phyloP scores from a whole-genome alignment of 2,888 invertebrate species.

The Drosophila pseudotalamancana region DNA sequence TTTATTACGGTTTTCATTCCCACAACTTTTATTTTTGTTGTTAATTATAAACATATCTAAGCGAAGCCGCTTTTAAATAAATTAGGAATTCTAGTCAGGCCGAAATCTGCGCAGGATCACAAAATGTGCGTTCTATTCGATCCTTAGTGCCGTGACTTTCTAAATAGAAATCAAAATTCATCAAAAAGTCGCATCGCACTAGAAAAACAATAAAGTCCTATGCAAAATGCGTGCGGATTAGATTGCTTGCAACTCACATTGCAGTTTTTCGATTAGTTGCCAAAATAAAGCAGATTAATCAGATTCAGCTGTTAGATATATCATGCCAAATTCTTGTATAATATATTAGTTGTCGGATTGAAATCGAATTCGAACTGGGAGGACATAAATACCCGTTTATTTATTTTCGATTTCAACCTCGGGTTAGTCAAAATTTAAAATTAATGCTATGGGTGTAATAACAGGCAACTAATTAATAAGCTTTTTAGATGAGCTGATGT shows the following conservation, averaged over 20 bases:
- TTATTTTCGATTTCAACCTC: constrained; percentile 16
- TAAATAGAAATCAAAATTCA: constrained; percentile 48
- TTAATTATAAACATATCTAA: constrained; percentile 33
- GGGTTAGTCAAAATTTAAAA: constrained; percentile 29
- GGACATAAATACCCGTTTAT: too few relatives aligned
- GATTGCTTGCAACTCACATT: constrained; percentile 29
- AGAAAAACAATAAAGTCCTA: constrained; percentile 33
- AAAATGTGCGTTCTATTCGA: constrained; percentile 24
- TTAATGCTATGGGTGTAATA: constrained; percentile 29
- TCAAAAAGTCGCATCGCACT: constrained; percentile 43
- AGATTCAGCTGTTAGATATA: constrained; percentile 39
- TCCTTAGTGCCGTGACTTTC: constrained; percentile 36
- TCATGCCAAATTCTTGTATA: constrained; percentile 47
- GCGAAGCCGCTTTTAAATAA: constrained; percentile 60
- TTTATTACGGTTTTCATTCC: constrained; percentile 4
- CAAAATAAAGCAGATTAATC: constrained; percentile 34
- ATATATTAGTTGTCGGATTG: constrained; percentile 14
- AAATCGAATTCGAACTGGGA: constrained; percentile 4
- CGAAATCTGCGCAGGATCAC: constrained; percentile 32
- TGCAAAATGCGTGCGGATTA: constrained; percentile 64
- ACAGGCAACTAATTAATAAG: constrained; percentile 70
- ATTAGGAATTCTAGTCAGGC: constrained; percentile 53
- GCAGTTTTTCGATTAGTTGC: constrained; percentile 23
- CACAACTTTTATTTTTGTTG: not conserved
- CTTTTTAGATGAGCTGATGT: constrained; percentile 75